These are phyloP conservation scores for Agrotis puta DNA, from an alignment of 2,888 invertebrate genomes.

Conservation along the genomic window DNA sequence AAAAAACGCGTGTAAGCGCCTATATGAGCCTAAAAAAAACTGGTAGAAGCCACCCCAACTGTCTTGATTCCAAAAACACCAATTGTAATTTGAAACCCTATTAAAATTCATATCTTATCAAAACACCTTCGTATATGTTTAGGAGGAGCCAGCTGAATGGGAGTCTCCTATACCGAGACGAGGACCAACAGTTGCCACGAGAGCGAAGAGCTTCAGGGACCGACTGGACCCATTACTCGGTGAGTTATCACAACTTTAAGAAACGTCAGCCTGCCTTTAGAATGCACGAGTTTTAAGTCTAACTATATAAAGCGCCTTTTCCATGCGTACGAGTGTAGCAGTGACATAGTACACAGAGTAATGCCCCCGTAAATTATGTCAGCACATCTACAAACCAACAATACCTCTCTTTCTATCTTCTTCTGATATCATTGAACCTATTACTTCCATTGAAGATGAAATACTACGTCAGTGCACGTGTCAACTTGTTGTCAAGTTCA, in stretches of 20 bases:
- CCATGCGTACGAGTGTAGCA: too few relatives aligned
- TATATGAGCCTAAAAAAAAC: too few relatives aligned
- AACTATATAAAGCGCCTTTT: too few relatives aligned
- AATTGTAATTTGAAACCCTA: background rate
- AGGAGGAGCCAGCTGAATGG: constrained; percentile 88
- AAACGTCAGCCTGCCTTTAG: too few relatives aligned
- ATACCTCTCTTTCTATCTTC: background rate
- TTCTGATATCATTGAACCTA: constrained; percentile 15
- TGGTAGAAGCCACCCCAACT: too few relatives aligned
- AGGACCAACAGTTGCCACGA: constrained; percentile 82
- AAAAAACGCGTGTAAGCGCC: too few relatives aligned
- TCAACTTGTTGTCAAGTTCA: constrained; percentile 49
- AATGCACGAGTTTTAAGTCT: too few relatives aligned
- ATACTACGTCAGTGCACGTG: constrained; percentile 58
- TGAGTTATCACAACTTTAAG: constrained; percentile 74
- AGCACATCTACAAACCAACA: too few relatives aligned
- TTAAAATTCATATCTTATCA: background rate
- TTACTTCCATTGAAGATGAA: constrained; percentile 30
- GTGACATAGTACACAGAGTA: background rate
- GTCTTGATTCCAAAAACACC: background rate
- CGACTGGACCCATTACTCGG: constrained; percentile 94
- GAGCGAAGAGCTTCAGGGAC: constrained; percentile 95
- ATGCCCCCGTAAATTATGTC: background rate
- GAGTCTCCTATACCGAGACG: constrained; percentile 85
- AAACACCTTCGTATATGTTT: constrained; percentile 12